phyloP scores from a whole-genome alignment of 1,140 invertebrate genomes.

The Sycophila sp. region DNA sequence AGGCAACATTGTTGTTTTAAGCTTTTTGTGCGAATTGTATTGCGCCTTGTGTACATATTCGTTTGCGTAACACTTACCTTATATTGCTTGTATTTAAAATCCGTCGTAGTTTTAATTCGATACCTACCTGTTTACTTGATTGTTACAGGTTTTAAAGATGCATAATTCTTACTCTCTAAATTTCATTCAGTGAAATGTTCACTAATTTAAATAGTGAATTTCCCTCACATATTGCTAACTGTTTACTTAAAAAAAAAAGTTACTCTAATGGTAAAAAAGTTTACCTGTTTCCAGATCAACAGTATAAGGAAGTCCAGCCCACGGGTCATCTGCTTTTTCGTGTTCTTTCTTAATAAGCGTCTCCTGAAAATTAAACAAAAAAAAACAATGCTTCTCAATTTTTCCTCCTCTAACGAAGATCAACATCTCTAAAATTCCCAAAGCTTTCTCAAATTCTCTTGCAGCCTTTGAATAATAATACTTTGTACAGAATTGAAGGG shows the following conservation, averaged over 20 bases:
- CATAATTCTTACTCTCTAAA: too few relatives aligned
- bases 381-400: too few relatives aligned
- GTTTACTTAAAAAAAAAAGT: too few relatives aligned
- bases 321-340: conserved; percentile 68
- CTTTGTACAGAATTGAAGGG: background rate
- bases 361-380: conserved; percentile 50
- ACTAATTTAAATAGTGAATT: too few relatives aligned
- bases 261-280: too few relatives aligned
- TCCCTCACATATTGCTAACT: too few relatives aligned
- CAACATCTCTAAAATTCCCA: background rate
- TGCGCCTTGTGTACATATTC: background rate
- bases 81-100: too few relatives aligned
- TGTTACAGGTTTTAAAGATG: too few relatives aligned
- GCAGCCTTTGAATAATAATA: background rate
- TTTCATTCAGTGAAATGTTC: too few relatives aligned
- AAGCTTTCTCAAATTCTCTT: background rate
- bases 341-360: conserved; percentile 55
- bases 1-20: background rate
- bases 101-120: too few relatives aligned
- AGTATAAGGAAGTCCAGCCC: conserved; percentile 82
- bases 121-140: too few relatives aligned
- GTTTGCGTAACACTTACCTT: background rate
- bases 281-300: conserved; percentile 89
- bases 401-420: too few relatives aligned
- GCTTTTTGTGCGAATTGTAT: background rate